Conservation (phyloP, 2,888 invertebrate species). For the Aphidius colemani region DNA sequence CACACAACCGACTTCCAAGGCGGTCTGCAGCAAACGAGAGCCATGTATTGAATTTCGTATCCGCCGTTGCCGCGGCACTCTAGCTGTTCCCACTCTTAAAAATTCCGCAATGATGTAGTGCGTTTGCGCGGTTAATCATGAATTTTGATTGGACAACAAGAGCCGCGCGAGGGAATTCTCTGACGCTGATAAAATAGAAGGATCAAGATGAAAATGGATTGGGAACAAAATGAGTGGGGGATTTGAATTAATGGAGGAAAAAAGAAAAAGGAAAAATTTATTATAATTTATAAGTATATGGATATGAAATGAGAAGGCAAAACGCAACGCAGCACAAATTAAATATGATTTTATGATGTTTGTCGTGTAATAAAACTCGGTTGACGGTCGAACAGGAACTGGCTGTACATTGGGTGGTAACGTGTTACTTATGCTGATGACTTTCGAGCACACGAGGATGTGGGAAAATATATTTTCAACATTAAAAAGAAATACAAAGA, state of each 20-base stretch:
- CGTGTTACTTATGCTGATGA: conserved; percentile 51
- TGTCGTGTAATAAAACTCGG: conserved; percentile 25
- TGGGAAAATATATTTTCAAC: conserved; percentile 16
- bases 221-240: background rate
- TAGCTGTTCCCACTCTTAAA: conserved; percentile 43
- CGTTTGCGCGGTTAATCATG: conserved; percentile 41
- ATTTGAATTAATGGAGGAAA: background rate
- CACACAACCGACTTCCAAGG: conserved; percentile 52
- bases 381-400: conserved; percentile 50
- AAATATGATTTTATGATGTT: conserved; percentile 19
- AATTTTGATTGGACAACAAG: conserved; percentile 33
- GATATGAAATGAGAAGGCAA: no score
- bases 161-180: conserved; percentile 31
- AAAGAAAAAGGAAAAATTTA: background rate
- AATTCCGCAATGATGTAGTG: conserved; percentile 39
- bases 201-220: background rate
- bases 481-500: background rate
- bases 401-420: conserved; percentile 47
- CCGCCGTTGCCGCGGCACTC: conserved; percentile 52
- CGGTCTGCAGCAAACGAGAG: conserved; percentile 57
- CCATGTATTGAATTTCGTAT: conserved; percentile 47
- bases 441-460: conserved; percentile 9
- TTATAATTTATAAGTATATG: no score
- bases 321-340: no score
- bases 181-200: conserved; percentile 24